Percentiles rank a stretch among this genome's conserved stretches.
These are phyloP conservation scores for Conus betulinus DNA, from an alignment of 1,140 invertebrate species.

Conservation along the genomic window DNA sequence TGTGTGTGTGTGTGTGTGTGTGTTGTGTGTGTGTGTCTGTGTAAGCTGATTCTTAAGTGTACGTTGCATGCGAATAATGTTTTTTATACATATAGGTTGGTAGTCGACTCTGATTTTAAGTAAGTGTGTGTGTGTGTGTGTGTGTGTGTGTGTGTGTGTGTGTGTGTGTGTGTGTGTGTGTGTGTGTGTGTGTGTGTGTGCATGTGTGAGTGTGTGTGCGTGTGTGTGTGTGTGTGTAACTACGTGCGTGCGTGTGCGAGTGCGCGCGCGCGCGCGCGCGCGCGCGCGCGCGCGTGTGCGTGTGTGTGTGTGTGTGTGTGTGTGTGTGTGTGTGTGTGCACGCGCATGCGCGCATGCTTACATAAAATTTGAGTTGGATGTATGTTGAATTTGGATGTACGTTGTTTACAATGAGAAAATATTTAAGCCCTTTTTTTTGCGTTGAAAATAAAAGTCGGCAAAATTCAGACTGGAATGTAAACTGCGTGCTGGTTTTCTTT, in stretches of 20 bases:
- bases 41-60: background rate
- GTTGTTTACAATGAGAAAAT: too few relatives aligned
- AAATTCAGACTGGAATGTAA: too few relatives aligned
- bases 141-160: slow-evolving; percentile 59
- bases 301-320: background rate
- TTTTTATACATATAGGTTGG: background rate
- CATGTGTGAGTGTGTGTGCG: background rate
- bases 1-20: slow-evolving; percentile 10
- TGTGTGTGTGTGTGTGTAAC: background rate
- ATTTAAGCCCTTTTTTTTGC: too few relatives aligned
- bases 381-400: too few relatives aligned
- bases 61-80: background rate
- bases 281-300: too few relatives aligned
- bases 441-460: too few relatives aligned
- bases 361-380: too few relatives aligned
- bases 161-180: slow-evolving; percentile 72
- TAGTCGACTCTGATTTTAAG: background rate
- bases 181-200: too few relatives aligned
- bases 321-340: slow-evolving; percentile 3
- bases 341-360: background rate
- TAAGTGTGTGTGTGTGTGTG: background rate
- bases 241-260: background rate
- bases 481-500: too few relatives aligned
- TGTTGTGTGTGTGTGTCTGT: background rate
- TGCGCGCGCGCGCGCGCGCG: too few relatives aligned